Conservation (phyloP, 2,113 vertebrate species). For the Desmodus rotundus region DNA sequence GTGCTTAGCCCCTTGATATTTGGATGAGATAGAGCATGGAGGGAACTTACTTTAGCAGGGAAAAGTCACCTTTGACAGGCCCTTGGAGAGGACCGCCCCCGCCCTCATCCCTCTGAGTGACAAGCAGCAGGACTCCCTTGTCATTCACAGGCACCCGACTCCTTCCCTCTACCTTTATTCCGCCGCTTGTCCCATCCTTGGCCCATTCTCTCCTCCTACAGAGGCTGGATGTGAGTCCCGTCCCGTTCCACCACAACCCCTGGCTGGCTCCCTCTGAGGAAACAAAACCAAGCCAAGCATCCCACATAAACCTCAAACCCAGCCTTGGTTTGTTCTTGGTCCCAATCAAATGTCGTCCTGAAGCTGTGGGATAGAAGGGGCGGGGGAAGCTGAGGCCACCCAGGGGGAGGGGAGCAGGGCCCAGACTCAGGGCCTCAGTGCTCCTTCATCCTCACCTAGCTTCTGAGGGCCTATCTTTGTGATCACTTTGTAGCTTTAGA, state of each 20-base stretch:
- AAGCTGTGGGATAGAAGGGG: not conserved
- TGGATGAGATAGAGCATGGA: not conserved
- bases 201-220: not conserved
- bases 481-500: not conserved
- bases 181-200: not conserved
- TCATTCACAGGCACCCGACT: not conserved
- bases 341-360: not conserved
- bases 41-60: not conserved
- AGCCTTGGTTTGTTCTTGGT: not conserved
- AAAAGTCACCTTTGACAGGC: not conserved
- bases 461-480: not conserved
- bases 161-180: not conserved
- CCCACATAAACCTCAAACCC: constrained; percentile 16
- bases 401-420: not conserved
- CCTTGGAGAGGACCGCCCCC: not conserved
- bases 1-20: rapidly evolving
- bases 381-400: not conserved
- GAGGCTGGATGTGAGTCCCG: not conserved
- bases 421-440: not conserved
- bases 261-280: not conserved
- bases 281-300: not conserved
- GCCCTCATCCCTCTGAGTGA: not conserved
- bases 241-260: not conserved
- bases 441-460: not conserved
- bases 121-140: not conserved